These are phyloP conservation scores for Lonchura striata DNA, from an alignment of 2,113 vertebrate genomes.

Conservation along the genomic window DNA sequence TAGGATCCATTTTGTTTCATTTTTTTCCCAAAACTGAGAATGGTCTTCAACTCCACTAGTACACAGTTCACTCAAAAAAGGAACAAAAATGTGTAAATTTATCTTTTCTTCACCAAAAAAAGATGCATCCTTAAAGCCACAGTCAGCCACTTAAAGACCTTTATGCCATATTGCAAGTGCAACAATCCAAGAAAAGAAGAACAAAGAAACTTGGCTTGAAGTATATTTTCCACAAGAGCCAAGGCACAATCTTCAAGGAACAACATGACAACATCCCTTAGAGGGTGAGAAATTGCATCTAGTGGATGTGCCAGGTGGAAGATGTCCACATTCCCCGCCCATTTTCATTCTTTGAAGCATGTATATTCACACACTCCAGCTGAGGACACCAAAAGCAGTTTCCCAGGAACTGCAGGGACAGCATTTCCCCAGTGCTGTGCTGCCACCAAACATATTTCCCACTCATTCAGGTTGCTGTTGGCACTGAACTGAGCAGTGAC, in stretches of 20 bases:
- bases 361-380: fast-evolving
- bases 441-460: neutral
- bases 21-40: neutral
- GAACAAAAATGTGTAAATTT: neutral
- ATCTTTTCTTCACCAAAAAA: neutral
- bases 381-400: neutral
- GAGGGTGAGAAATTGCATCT: neutral
- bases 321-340: neutral
- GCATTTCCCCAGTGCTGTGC: fast-evolving
- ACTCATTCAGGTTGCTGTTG: no score
- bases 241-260: neutral
- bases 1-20: neutral
- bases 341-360: neutral
- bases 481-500: neutral
- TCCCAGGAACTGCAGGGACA: neutral
- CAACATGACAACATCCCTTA: neutral
- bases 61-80: neutral
- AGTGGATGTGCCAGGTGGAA: no score
- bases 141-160: neutral
- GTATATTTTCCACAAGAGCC: neutral
- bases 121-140: neutral
- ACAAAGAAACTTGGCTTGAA: neutral
- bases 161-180: neutral
- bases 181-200: neutral
- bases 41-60: neutral